phyloP scores from a whole-genome alignment of 2,113 vertebrate genomes.

The Hipposideros armiger region DNA sequence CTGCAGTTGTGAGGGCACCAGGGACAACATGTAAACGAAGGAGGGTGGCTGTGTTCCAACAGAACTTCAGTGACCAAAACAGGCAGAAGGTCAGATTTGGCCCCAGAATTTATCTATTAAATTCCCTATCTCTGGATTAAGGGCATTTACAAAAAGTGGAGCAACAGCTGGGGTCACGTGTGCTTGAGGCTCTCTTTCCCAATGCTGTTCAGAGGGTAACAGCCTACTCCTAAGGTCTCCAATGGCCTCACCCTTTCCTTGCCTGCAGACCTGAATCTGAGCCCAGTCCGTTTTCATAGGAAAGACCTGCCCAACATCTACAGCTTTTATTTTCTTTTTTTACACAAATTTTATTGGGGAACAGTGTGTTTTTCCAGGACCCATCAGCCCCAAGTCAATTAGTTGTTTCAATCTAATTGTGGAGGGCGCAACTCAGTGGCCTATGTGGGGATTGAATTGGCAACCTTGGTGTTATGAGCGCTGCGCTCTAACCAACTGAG shows the following conservation, averaged over 20 bases:
- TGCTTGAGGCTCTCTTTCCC: not conserved
- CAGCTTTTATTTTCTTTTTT: not conserved
- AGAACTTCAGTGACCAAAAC: not conserved
- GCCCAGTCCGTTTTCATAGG: not conserved
- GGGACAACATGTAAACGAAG: not conserved
- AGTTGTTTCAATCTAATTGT: too few species aligned
- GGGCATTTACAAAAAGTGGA: not conserved
- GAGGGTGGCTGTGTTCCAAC: not conserved
- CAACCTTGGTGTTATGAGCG: too few species aligned
- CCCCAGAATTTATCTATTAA: not conserved
- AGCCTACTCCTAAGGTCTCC: not conserved
- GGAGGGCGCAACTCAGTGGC: too few species aligned
- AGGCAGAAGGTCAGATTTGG: not conserved
- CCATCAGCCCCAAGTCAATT: too few species aligned
- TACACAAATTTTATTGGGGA: too few species aligned
- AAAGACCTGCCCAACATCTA: not conserved
- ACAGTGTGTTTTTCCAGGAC: too few species aligned
- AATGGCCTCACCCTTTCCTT: not conserved
- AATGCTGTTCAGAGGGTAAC: not conserved
- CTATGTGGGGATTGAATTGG: too few species aligned
- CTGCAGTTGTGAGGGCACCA: not conserved
- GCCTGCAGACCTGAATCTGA: not conserved
- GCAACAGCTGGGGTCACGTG: not conserved
- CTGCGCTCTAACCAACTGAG: too few species aligned
- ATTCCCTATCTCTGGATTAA: not conserved